phyloP scores from a whole-genome alignment of 2,113 vertebrate species.

The Cyphotilapia sp. region DNA sequence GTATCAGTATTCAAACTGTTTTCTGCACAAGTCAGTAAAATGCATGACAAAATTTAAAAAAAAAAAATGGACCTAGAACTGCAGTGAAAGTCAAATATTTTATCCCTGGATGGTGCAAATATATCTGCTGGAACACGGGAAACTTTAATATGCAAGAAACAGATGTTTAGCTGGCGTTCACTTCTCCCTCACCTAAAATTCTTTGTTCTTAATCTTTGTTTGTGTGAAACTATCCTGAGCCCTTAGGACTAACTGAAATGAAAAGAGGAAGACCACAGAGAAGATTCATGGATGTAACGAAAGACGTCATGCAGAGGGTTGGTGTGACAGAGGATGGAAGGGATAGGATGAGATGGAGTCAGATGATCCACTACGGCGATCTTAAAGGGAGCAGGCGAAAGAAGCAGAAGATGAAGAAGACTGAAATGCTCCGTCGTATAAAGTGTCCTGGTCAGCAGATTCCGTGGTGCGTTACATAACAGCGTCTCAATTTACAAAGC shows the following conservation, averaged over 20 bases:
- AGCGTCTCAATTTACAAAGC: not conserved
- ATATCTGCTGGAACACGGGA: not conserved
- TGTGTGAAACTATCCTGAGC: not conserved
- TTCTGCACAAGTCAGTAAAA: not conserved
- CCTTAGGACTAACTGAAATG: not conserved
- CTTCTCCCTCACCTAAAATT: not conserved
- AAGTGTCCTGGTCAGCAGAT: constrained; percentile 21
- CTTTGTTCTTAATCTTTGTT: not conserved
- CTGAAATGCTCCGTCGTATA: not conserved
- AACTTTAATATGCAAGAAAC: not conserved
- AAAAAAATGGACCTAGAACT: not conserved
- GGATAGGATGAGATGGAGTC: not conserved
- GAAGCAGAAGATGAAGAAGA: not conserved
- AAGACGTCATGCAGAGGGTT: not conserved
- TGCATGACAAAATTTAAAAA: not conserved
- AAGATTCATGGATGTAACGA: not conserved
- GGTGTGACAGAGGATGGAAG: not conserved
- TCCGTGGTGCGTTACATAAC: not conserved
- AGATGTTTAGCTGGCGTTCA: not conserved
- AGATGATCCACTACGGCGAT: not conserved
- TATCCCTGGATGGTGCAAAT: not conserved
- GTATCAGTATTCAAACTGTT: not conserved
- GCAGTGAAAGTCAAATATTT: not conserved
- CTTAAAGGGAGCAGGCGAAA: not conserved
- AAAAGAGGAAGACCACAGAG: not conserved